Evolutionary conservation across 2,888 invertebrate species (phyloP).

Genomic region (Nymphalis polychloros): DNA sequence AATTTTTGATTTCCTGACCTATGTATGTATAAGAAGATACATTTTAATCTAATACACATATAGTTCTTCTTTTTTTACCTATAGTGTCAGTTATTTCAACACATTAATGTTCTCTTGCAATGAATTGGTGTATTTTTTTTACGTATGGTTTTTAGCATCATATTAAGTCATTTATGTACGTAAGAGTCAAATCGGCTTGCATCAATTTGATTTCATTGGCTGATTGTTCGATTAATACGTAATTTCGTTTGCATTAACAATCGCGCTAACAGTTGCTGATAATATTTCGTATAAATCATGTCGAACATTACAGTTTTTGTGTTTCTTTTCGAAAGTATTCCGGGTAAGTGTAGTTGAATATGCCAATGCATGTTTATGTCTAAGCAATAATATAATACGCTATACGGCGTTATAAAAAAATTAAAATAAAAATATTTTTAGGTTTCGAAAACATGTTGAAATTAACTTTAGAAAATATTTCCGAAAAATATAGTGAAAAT

Average conservation of each 20-base stretch:
- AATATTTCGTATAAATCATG: conserved; percentile 23
- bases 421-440: conserved; percentile 21
- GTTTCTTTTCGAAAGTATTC: conserved; percentile 50
- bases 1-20: too few species aligned
- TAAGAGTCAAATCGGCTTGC: neutral
- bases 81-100: too few species aligned
- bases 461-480: conserved; percentile 14
- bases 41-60: too few species aligned
- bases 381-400: too few species aligned
- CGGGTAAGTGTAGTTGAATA: conserved; percentile 44
- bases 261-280: conserved; percentile 10
- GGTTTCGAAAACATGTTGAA: conserved; percentile 35
- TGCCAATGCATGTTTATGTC: neutral
- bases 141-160: too few species aligned
- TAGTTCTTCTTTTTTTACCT: too few species aligned
- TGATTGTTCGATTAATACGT: neutral
- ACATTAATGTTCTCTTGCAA: too few species aligned
- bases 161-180: too few species aligned
- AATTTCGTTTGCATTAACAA: conserved; percentile 8
- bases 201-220: neutral
- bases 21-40: too few species aligned
- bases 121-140: too few species aligned
- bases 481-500: neutral
- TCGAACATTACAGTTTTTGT: conserved; percentile 44
- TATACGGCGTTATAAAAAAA: too few species aligned